Evolutionary conservation across 2,888 invertebrate species (phyloP).

Genomic region (Noctua comes): DNA sequence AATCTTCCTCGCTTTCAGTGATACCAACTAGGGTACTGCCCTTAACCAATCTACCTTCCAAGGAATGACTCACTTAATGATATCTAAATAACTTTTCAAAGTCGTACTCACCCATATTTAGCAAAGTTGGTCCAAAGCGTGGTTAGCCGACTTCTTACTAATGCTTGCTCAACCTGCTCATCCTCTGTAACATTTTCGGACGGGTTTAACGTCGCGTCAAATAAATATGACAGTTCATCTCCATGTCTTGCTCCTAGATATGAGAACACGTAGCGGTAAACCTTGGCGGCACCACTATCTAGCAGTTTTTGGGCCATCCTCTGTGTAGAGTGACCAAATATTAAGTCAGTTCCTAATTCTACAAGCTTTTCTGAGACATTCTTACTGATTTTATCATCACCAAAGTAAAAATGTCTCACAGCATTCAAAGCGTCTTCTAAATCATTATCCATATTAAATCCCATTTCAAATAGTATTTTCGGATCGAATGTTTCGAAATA

Average conservation of each 20-base stretch:
- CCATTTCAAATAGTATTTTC: constrained; percentile 33
- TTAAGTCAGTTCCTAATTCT: constrained; percentile 40
- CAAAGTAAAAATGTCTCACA: constrained; percentile 41
- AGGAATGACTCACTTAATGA: neutral
- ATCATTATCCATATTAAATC: constrained; percentile 41
- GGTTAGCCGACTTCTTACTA: constrained; percentile 40
- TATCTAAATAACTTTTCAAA: neutral
- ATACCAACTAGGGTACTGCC: neutral
- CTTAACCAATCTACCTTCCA: neutral
- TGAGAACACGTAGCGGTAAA: constrained; percentile 53
- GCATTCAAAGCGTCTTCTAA: constrained; percentile 25
- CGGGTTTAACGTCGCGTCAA: constrained; percentile 13
- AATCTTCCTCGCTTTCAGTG: neutral
- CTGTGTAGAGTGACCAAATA: constrained; percentile 51
- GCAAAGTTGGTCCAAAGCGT: constrained; percentile 67
- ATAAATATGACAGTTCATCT: constrained; percentile 58
- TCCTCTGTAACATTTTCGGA: constrained; percentile 25
- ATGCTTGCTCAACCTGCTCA: constrained; percentile 54
- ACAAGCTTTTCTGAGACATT: constrained; percentile 19
- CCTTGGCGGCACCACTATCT: constrained; percentile 30
- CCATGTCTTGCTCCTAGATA: constrained; percentile 53
- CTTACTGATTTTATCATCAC: constrained; percentile 40
- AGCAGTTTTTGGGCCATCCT: constrained; percentile 36
- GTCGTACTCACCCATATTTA: constrained; percentile 36
- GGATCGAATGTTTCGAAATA: constrained; percentile 30